A percentile compares a stretch with the other conserved stretches of the same genome.
Conservation (phyloP, 2,797 vertebrate species). For the Cryptoprocta ferox region DNA sequence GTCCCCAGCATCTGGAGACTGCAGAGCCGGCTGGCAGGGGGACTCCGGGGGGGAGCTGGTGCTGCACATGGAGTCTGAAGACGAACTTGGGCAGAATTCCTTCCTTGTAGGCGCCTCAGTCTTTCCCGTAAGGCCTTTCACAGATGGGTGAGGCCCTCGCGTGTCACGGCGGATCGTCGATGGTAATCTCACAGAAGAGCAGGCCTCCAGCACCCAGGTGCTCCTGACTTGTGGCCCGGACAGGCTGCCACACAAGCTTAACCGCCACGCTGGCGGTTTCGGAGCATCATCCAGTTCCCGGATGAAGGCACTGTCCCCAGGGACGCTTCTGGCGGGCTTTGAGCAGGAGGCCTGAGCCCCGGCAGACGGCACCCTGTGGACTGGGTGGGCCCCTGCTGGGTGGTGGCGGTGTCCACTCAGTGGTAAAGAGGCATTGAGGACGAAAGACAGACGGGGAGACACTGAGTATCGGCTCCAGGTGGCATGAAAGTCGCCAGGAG, state of each 20-base stretch:
- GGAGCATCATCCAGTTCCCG: not conserved
- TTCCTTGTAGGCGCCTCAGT: not conserved
- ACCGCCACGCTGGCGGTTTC: accelerated
- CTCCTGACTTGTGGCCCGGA: not conserved
- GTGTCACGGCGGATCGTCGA: too few relatives aligned
- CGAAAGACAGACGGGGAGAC: not conserved
- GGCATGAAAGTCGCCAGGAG: not conserved
- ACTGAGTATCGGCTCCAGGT: not conserved
- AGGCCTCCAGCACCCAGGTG: not conserved
- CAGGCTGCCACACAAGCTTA: not conserved
- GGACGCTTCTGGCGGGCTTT: not conserved
- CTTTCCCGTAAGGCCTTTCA: not conserved
- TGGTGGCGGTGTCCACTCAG: too few relatives aligned
- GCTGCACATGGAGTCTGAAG: not conserved
- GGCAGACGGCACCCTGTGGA: not conserved
- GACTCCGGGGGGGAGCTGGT: accelerated
- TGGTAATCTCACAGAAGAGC: not conserved
- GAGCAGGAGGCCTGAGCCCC: not conserved
- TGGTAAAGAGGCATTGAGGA: not conserved
- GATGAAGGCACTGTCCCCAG: not conserved
- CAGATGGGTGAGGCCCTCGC: not conserved
- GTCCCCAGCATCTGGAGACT: not conserved
- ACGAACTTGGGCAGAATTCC: not conserved
- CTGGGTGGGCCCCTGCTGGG: not conserved
- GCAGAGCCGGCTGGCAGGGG: not conserved